Evolutionary conservation across 2,113 vertebrate species (phyloP), one percentile per base, ranked within the genome.

Genomic region (Smithornis capensis): DNA sequence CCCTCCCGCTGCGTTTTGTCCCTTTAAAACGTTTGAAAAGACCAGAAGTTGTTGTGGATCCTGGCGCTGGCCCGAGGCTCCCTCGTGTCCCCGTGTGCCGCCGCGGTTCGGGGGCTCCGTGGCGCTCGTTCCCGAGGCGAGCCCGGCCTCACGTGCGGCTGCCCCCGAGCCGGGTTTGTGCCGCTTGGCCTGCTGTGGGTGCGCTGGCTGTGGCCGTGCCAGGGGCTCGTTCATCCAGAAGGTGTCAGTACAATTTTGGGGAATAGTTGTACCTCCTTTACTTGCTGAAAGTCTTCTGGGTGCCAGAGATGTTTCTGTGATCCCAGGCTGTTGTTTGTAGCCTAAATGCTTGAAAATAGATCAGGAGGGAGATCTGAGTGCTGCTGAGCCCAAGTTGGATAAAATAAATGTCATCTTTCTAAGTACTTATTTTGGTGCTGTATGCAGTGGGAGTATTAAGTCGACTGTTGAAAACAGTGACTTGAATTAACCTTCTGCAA

Each of bases 51-150:
- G 4, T 3, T 0, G 18, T 7, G 33, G 5, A 4, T 45, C 15
- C 24, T 14, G 7, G 37, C 27, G 0, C 3, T 23, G 2, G 7
- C 11, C 38, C 0, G 2, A 3, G 5, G 7, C 25, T 23, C 7
- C 28, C 24, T 12, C 10, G 0, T 8, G 44, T 15, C 3, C 18
- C 44, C 31, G 16, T 28, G 14, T 18, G n/a, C n/a, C n/a, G n/a
- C n/a, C n/a, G n/a, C n/a, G n/a, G n/a, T n/a, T n/a, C n/a, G n/a
- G n/a, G n/a, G 5, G 4, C 40, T 40, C 40, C n/a, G n/a, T n/a
- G n/a, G n/a, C n/a, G n/a, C n/a, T n/a, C n/a, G n/a, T n/a, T n/a
- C n/a, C n/a, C n/a, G n/a, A n/a, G n/a, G n/a, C n/a, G n/a, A n/a
- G 40, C 40, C 40, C 40, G 40, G 40, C 10, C 40, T 13, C 40